Evolutionary conservation across 2,888 invertebrate genomes (phyloP), one percentile per base, ranked within the genome.

Genomic region (Drosophila fulvimacula): DNA sequence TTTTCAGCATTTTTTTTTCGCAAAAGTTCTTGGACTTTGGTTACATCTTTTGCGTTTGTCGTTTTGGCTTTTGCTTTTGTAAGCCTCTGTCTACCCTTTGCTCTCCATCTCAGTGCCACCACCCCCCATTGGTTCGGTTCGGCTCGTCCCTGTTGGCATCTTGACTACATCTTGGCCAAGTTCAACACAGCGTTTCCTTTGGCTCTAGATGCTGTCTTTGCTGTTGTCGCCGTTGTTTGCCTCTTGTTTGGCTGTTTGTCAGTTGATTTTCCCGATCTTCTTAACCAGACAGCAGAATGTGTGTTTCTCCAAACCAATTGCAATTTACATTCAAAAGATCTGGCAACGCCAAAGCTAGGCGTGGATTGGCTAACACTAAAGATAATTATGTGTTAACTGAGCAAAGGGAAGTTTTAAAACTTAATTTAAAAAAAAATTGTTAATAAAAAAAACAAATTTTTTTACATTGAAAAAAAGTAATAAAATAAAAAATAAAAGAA

Each of bases 171-270:
- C 60, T 44, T 41, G 21, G 68, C 46, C 59, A 42, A 59, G 44
- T 61, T 58, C 32, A 55, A 52, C 42, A 48, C 17, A 63, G 62
- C 49, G 38, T 62, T 67, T 57, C 52, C 58, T 79, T 69, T 36
- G 30, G 46, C 53, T 77, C 59, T 73, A 58, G 70, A 69, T 57
- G 72, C 67, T 79, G 73, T 55, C 64, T 51, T 48, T 56, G 57
- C 58, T 49, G 53, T 57, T 42, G 60, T 55, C 42, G 36, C 46
- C 46, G 46, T 46, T 46, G 46, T 46, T 46, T 10, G 46, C 17
- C 48, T 48, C 53, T 65, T 79, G 74, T 68, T 83, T 78, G 80
- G 76, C 61, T 75, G 80, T 59, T 88, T 86, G 49, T 51, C 49
- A 34, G 49, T 34, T 51, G 49, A 51, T 34, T 51, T 49, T 51